These are phyloP conservation scores for Archocentrus centrarchus DNA, from an alignment of 2,113 vertebrate species.

Conservation along the genomic window DNA sequence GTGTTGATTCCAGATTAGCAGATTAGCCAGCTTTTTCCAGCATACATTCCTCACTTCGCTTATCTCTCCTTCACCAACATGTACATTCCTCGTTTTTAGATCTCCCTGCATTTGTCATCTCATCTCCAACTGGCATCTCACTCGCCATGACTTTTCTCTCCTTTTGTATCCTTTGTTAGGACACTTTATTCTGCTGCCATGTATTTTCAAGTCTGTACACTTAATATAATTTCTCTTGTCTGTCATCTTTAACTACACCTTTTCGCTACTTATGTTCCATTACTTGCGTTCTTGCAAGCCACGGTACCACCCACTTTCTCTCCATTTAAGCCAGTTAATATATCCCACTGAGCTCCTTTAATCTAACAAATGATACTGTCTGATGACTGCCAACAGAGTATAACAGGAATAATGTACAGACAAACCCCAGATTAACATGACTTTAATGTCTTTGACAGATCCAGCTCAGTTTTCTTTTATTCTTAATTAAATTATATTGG, in stretches of 20 bases:
- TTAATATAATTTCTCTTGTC: not conserved
- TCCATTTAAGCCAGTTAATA: not conserved
- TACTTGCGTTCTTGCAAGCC: slow-evolving; percentile 22
- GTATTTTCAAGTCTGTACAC: not conserved
- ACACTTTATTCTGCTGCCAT: slow-evolving; percentile 7
- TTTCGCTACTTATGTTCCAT: slow-evolving; percentile 26
- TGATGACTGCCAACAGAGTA: not conserved
- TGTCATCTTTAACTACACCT: slow-evolving; percentile 2
- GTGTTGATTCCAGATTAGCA: slow-evolving; percentile 59
- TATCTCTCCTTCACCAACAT: slow-evolving; percentile 33
- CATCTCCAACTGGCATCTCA: not conserved
- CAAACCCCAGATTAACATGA: not conserved
- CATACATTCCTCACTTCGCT: slow-evolving; percentile 61
- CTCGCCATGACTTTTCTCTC: not conserved
- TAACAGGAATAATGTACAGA: not conserved
- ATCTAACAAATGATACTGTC: slow-evolving; percentile 24
- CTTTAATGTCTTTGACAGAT: not conserved
- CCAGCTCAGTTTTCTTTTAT: not conserved
- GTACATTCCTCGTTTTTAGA: slow-evolving; percentile 44
- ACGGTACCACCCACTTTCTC: slow-evolving; percentile 31
- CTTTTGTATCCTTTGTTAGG: not conserved
- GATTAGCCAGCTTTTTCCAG: slow-evolving; percentile 53
- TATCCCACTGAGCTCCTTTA: slow-evolving; percentile 18
- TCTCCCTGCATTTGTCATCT: slow-evolving; percentile 18
- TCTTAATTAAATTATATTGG: not conserved